phyloP scores from a whole-genome alignment of 1,140 invertebrate species.

The Sipha flava region DNA sequence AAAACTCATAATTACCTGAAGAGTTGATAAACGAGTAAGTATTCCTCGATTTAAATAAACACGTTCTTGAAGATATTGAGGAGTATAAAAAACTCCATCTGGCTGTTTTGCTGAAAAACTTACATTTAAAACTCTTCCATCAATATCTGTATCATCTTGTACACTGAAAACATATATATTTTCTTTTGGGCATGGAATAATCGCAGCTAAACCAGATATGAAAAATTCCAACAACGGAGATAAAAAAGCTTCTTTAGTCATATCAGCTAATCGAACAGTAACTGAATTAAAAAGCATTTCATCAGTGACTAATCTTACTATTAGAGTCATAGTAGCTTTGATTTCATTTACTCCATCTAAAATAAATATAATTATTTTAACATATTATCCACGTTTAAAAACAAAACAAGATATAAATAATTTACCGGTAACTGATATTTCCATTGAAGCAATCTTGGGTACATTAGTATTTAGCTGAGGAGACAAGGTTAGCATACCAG shows the following conservation, averaged over 20 bases:
- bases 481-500: conserved; percentile 72
- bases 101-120: conserved; percentile 83
- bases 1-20: too few relatives aligned
- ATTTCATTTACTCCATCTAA: conserved; percentile 83
- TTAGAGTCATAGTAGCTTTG: conserved; percentile 79
- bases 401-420: conserved; percentile 28
- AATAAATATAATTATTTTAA: conserved; percentile 32
- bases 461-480: conserved; percentile 94
- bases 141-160: conserved; percentile 78
- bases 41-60: conserved; percentile 85
- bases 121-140: conserved; percentile 80
- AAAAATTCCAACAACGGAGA: conserved; percentile 85
- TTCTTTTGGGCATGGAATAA: conserved; percentile 83
- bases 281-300: conserved; percentile 93
- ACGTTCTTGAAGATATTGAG: conserved; percentile 84
- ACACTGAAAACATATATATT: conserved; percentile 91
- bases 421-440: conserved; percentile 79
- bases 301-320: conserved; percentile 82
- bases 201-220: conserved; percentile 80
- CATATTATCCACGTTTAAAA: conserved; percentile 14
- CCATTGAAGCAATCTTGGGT: conserved; percentile 84
- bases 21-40: conserved; percentile 73
- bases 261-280: conserved; percentile 83
- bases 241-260: conserved; percentile 87
- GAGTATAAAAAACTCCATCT: conserved; percentile 72